phyloP scores from a whole-genome alignment of 2,888 invertebrate genomes.

The Tineola bisselliella region DNA sequence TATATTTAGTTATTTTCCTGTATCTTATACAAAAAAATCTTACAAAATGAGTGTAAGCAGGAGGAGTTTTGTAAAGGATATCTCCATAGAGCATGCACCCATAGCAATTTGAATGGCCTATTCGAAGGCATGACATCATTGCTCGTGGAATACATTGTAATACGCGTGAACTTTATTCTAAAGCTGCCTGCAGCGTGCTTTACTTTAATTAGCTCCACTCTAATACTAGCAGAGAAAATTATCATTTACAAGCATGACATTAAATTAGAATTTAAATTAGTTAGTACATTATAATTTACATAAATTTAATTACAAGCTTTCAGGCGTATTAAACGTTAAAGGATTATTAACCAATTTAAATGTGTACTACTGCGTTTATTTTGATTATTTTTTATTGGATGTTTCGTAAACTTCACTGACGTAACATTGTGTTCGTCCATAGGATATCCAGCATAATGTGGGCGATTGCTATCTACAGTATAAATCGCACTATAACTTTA shows the following conservation, averaged over 20 bases:
- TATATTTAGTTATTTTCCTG: too few species aligned
- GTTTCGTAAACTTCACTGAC: too few species aligned
- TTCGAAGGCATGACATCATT: conserved; percentile 61
- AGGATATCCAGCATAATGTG: too few species aligned
- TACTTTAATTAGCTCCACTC: neutral
- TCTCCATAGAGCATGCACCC: neutral
- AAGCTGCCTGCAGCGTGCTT: conserved; percentile 27
- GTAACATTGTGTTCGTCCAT: too few species aligned
- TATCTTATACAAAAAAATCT: too few species aligned
- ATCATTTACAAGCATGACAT: neutral
- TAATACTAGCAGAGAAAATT: neutral
- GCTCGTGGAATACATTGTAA: conserved; percentile 61
- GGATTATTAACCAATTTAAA: too few species aligned
- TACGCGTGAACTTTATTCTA: conserved; percentile 51
- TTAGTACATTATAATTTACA: neutral
- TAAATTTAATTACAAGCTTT: neutral
- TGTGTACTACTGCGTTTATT: too few species aligned
- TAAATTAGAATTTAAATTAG: neutral
- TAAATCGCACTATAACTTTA: too few species aligned
- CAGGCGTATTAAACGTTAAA: too few species aligned
- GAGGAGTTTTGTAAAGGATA: neutral
- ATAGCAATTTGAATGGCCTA: conserved; percentile 24
- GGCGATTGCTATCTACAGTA: too few species aligned
- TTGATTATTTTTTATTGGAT: too few species aligned
- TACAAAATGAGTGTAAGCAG: too few species aligned